These are phyloP conservation scores for Scaptomyza flava DNA, from an alignment of 2,888 invertebrate species.

Conservation along the genomic window DNA sequence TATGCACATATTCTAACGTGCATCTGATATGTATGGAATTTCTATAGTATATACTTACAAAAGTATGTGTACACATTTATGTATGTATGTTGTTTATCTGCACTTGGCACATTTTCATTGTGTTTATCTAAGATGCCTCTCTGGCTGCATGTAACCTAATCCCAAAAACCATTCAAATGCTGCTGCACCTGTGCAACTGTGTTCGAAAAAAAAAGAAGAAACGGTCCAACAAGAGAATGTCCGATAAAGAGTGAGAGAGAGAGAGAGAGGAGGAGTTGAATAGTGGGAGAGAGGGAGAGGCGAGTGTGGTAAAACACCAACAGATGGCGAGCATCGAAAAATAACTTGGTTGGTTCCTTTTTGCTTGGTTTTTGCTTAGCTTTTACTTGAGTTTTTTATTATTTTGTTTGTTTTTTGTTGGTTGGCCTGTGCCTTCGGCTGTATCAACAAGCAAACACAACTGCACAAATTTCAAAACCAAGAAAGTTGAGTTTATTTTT, in stretches of 20 bases:
- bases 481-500: background rate
- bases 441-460: slow-evolving; percentile 53
- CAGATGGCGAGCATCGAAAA: slow-evolving; percentile 39
- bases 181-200: slow-evolving; percentile 64
- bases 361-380: slow-evolving; percentile 8
- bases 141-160: slow-evolving; percentile 58
- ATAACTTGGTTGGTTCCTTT: slow-evolving; percentile 29
- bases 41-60: slow-evolving; percentile 18
- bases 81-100: slow-evolving; percentile 14
- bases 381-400: slow-evolving; percentile 3
- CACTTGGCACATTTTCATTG: slow-evolving; percentile 39
- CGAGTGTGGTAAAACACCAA: slow-evolving; percentile 16
- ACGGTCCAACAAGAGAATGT: background rate
- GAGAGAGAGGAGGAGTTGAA: background rate
- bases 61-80: slow-evolving; percentile 7
- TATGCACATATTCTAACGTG: background rate
- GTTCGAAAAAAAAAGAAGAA: background rate
- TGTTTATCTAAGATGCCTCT: slow-evolving; percentile 39
- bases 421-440: slow-evolving; percentile 16
- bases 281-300: background rate
- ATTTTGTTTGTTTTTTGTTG: slow-evolving; percentile 3
- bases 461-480: slow-evolving; percentile 33
- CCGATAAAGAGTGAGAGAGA: too few relatives aligned
- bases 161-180: slow-evolving; percentile 50
- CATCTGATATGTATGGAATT: slow-evolving; percentile 43